Conservation (phyloP, 2,797 vertebrate genomes). For the Babyrousa celebensis region DNA sequence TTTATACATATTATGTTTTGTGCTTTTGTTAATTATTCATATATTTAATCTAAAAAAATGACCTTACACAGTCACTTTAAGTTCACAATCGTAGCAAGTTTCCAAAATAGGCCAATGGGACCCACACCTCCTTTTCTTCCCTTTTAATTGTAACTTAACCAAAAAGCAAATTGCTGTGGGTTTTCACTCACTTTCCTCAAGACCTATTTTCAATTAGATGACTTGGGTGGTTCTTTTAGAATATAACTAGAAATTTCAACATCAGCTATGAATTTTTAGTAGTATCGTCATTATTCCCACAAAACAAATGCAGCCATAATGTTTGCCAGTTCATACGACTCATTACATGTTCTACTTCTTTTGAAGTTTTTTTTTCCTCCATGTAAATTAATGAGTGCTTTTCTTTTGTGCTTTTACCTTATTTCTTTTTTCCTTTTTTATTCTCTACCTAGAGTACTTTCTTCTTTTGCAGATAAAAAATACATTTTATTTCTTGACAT, state of each 20-base stretch:
- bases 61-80: slow-evolving; percentile 83
- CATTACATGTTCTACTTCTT: slow-evolving; percentile 14
- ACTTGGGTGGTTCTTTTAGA: slow-evolving; percentile 87
- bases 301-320: background rate
- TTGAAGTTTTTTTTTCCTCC: slow-evolving; percentile 56
- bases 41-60: slow-evolving; percentile 58
- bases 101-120: slow-evolving; percentile 83
- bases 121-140: slow-evolving; percentile 80
- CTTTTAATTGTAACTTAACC: slow-evolving; percentile 86
- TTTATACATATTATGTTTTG: slow-evolving; percentile 72
- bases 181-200: slow-evolving; percentile 87
- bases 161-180: slow-evolving; percentile 86
- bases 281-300: slow-evolving; percentile 9
- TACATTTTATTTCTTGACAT: slow-evolving; percentile 26
- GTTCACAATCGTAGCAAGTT: slow-evolving; percentile 77
- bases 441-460: slow-evolving; percentile 37
- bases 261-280: slow-evolving; percentile 80
- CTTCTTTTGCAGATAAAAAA: slow-evolving; percentile 47
- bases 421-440: background rate
- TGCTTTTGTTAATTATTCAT: slow-evolving; percentile 82
- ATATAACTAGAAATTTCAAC: slow-evolving; percentile 85
- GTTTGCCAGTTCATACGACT: slow-evolving; percentile 17
- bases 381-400: slow-evolving; percentile 18
- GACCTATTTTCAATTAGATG: slow-evolving; percentile 86
- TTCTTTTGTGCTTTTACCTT: slow-evolving; percentile 3